A percentile compares a stretch with the other conserved stretches of the same genome.
phyloP scores from a whole-genome alignment of 1,140 invertebrate species.

The Pachypsylla venusta region DNA sequence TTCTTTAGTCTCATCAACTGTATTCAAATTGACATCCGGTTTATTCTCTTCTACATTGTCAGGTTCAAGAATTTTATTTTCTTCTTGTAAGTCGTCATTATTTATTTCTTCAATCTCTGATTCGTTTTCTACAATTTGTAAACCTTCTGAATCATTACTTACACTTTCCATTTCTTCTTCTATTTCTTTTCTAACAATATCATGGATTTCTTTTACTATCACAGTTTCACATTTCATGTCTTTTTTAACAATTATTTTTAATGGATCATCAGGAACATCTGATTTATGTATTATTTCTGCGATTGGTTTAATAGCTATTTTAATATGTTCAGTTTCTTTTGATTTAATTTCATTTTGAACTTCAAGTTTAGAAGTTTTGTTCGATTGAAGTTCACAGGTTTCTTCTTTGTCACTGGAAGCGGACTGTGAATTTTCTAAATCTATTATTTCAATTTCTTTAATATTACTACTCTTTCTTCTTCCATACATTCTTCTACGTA shows the following conservation, averaged over 20 bases:
- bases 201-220: background rate
- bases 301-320: background rate
- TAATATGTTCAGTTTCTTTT: background rate
- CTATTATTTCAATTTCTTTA: too few relatives aligned
- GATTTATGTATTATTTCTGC: background rate
- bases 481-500: too few relatives aligned
- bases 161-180: background rate
- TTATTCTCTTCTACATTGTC: too few relatives aligned
- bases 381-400: too few relatives aligned
- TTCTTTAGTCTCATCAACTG: background rate
- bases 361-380: constrained; percentile 7
- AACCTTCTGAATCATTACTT: constrained; percentile 1
- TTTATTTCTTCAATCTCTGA: too few relatives aligned
- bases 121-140: background rate
- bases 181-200: background rate
- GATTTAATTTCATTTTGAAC: background rate
- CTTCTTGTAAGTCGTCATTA: too few relatives aligned
- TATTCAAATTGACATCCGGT: background rate
- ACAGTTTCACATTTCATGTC: background rate
- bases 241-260: constrained; percentile 4
- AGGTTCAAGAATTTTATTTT: too few relatives aligned
- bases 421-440: too few relatives aligned
- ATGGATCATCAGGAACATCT: background rate
- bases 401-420: too few relatives aligned
- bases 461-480: too few relatives aligned